Base-by-base conservation (phyloP, 2,888 invertebrate species). In the Ophion ellenae region DNA sequence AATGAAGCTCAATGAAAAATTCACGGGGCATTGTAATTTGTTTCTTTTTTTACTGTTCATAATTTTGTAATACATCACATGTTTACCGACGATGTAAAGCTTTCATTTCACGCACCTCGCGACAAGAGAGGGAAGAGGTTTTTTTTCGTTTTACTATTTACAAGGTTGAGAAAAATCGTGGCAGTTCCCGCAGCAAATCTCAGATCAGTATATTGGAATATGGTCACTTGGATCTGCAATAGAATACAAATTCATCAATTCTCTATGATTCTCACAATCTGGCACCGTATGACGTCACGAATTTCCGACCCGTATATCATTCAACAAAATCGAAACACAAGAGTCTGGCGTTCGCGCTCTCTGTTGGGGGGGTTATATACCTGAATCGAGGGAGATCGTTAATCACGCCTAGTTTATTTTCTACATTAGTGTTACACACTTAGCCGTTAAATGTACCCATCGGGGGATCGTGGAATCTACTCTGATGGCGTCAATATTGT, bases 181-280 rank as follows among this genome's bases (percentile, higher is more conserved):
- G 88, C 88, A 89, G 90, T 53, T 88, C 88, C 89, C 90, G 87
- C 89, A 87, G 86, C 63, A 86, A 81, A 84, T 86, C 80, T 70
- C 40, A 11, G 53, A 32, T 32, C 32, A 32, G 53, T 53, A 17
- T 81, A 71, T 64, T 83, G 87, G 85, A 88, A 86, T 86, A 85
- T 85, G 89, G 53, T 92, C 89, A 92, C 88, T 90, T 91, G 83
- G 89, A 93, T 91, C 93, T 93, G 93, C 40, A 93, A 93, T 87
- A 89, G 77, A 91, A 89, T 36, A 88, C 79, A 85, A 76, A 80
- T 79, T 76, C 57, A n/a, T 81, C 71, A 70, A n/a, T 69, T 47
- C 70, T 71, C 24, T 61, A 20, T 59, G 28, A 28, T 59, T 45
- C 24, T 47, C 14, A 20, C 28, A 14, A 63, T 9, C 14, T 40